Percentiles rank a stretch among this genome's conserved stretches.
phyloP scores from a whole-genome alignment of 30 jellyfish, hydroid and myxozoan species.

The Turritopsis dohrnii region DNA sequence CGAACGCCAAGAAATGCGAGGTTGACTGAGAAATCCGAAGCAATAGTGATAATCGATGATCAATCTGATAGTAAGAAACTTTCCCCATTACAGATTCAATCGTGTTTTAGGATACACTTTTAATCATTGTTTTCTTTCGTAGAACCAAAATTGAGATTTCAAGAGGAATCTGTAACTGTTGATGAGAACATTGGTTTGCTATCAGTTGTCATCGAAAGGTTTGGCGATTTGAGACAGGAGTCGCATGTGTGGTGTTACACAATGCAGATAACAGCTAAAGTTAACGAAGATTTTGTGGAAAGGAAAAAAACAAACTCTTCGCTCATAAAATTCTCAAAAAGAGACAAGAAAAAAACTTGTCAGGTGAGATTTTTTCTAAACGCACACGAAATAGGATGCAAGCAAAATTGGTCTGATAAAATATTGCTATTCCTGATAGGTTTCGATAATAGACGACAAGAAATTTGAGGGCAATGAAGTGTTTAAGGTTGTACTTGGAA shows the following conservation, averaged over 20 bases:
- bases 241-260: constrained; percentile 87
- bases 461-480: constrained; percentile 58
- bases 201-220: constrained; percentile 48
- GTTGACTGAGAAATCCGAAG: constrained; percentile 53
- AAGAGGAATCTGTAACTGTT: constrained; percentile 42
- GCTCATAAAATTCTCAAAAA: constrained; percentile 49
- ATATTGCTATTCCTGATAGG: constrained; percentile 29
- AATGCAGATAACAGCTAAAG: constrained; percentile 72
- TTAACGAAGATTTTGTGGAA: constrained; percentile 68
- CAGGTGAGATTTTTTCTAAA: constrained; percentile 33
- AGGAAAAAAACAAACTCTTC: constrained; percentile 70
- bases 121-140: not conserved
- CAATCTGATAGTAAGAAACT: constrained; percentile 75
- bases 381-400: not conserved
- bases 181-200: constrained; percentile 53
- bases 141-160: constrained; percentile 63
- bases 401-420: not conserved
- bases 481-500: constrained; percentile 57
- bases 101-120: not conserved
- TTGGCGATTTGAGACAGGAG: constrained; percentile 70
- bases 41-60: constrained; percentile 89
- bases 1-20: constrained; percentile 70
- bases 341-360: constrained; percentile 66
- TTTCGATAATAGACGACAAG: constrained; percentile 56
- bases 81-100: not conserved